Conservation (phyloP, 2,888 invertebrate species). For the Odontomyia ornata region DNA sequence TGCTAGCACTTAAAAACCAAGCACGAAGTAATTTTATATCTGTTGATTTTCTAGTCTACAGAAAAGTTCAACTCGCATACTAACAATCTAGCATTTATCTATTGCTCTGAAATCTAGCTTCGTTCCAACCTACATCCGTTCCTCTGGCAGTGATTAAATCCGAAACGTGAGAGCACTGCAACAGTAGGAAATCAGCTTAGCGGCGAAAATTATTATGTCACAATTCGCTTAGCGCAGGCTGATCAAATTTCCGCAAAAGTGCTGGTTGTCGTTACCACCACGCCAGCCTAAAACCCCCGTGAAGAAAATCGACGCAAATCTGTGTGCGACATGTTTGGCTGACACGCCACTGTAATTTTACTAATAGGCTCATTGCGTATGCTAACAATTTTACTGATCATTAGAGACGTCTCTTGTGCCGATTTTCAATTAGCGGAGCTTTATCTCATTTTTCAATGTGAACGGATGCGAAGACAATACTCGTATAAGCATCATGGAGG, state of each 20-base stretch:
- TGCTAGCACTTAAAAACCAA: no score
- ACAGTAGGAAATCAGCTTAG: constrained; percentile 17
- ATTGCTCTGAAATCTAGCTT: not conserved
- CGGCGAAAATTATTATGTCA: constrained; percentile 40
- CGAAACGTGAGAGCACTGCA: not conserved
- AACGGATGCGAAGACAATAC: no score
- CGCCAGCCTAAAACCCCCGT: not conserved
- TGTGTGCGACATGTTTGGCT: not conserved
- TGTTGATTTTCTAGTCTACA: no score
- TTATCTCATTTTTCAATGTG: not conserved
- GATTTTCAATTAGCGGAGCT: constrained; percentile 15
- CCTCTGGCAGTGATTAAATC: not conserved
- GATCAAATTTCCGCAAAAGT: constrained; percentile 41
- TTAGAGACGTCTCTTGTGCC: not conserved
- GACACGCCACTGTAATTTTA: constrained; percentile 6
- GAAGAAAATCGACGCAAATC: not conserved
- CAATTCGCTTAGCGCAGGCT: not conserved
- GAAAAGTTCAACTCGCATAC: no score
- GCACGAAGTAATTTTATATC: no score
- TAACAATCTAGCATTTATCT: no score
- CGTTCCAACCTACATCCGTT: not conserved
- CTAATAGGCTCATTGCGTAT: constrained; percentile 3
- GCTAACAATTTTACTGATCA: constrained; percentile 14
- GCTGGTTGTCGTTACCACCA: not conserved
- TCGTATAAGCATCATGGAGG: no score